phyloP scores from a whole-genome alignment of 92 coral and sea anemone genomes.

The Siderastrea radians region DNA sequence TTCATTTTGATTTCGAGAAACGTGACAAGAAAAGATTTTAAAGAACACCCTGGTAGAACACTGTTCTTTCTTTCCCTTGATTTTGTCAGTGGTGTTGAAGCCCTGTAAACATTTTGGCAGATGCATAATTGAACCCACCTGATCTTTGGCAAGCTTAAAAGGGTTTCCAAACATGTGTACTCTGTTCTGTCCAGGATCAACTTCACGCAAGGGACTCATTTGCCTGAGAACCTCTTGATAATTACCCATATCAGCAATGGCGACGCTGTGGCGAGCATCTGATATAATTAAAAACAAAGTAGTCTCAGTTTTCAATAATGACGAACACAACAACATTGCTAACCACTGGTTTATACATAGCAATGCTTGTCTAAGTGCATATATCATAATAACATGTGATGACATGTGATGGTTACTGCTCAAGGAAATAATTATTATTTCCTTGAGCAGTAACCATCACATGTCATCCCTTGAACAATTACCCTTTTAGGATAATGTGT shows the following conservation, averaged over 20 bases:
- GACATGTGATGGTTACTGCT: no score
- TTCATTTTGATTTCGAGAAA: no score
- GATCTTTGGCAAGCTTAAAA: conserved; percentile 97
- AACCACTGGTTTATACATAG: background rate
- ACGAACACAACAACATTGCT: background rate
- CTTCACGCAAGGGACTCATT: conserved; percentile 89
- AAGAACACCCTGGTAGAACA: no score
- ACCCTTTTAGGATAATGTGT: no score
- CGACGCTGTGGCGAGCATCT: conserved; percentile 96
- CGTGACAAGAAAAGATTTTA: no score
- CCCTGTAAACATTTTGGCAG: no score
- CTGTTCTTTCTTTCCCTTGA: no score
- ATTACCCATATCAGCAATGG: conserved; percentile 97
- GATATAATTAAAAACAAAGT: background rate
- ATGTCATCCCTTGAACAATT: no score
- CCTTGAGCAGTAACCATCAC: no score
- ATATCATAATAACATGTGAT: no score
- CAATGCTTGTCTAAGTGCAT: background rate
- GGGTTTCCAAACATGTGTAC: conserved; percentile 99
- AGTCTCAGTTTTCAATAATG: background rate
- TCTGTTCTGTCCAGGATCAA: conserved; percentile 97
- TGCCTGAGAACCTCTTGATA: conserved; percentile 95
- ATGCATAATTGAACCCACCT: conserved; percentile 54
- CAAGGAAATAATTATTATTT: no score
- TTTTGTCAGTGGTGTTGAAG: no score